Evolutionary conservation across 2,888 invertebrate genomes (phyloP).

Genomic region (Cheilosia urbana): DNA sequence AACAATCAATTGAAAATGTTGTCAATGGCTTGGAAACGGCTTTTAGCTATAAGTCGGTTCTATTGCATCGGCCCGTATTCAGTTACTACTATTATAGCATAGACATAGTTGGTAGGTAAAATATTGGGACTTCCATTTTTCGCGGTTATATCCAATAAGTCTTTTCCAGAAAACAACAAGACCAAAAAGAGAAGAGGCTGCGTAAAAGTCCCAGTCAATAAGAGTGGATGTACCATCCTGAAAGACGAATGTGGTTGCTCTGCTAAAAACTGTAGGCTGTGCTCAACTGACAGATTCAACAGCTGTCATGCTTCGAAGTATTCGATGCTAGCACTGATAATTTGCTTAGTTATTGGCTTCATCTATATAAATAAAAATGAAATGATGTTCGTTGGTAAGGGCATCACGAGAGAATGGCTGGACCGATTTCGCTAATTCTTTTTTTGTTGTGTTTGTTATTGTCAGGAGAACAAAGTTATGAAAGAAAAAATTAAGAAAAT

Average conservation of each 20-base stretch:
- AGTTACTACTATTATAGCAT: slow-evolving; percentile 2
- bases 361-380: slow-evolving; percentile 1
- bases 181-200: slow-evolving; percentile 77
- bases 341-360: background rate
- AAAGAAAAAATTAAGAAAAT: no score
- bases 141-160: background rate
- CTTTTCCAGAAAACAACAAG: slow-evolving; percentile 22
- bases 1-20: background rate
- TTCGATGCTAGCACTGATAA: background rate
- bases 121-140: background rate
- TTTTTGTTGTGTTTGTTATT: no score
- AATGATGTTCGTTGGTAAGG: no score
- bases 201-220: slow-evolving; percentile 68
- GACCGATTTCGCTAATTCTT: no score
- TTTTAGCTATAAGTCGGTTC: background rate
- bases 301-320: slow-evolving; percentile 59
- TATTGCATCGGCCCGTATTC: background rate
- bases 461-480: no score
- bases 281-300: slow-evolving; percentile 78
- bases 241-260: slow-evolving; percentile 14
- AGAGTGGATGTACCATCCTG: slow-evolving; percentile 70
- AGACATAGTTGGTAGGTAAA: background rate
- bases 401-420: no score
- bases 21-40: background rate
- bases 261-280: slow-evolving; percentile 76